Conservation (phyloP, 2,797 vertebrate genomes). For the Adelosebastes latens region DNA sequence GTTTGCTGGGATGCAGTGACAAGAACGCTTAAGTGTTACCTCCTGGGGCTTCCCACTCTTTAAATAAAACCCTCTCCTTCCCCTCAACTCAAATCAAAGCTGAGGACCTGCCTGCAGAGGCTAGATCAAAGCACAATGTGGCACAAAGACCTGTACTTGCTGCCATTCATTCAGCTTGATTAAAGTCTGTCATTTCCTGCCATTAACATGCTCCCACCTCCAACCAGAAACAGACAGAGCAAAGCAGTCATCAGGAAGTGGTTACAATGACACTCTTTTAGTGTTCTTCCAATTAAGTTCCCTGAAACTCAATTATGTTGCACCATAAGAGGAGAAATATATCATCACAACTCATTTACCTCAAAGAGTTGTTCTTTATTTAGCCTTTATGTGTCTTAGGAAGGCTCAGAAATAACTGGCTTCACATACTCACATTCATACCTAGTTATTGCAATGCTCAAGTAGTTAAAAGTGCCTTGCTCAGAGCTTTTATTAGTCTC, state of each 20-base stretch:
- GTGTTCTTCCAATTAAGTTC: conserved; percentile 58
- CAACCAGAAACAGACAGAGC: conserved; percentile 53
- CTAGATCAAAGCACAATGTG: conserved; percentile 78
- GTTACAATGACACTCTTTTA: conserved; percentile 61
- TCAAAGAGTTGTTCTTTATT: conserved; percentile 36
- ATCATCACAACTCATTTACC: conserved; percentile 57
- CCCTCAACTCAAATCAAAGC: conserved; percentile 75
- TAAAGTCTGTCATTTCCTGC: conserved; percentile 82
- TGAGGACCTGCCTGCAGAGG: conserved; percentile 69
- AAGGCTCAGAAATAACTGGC: conserved; percentile 12
- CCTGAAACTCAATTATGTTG: conserved; percentile 49
- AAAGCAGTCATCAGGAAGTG: conserved; percentile 71
- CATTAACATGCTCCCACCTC: conserved; percentile 73
- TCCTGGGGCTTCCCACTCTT: conserved; percentile 79
- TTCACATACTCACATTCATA: not conserved
- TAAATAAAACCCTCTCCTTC: conserved; percentile 74
- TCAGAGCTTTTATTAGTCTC: not conserved
- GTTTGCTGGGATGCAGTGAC: conserved; percentile 75
- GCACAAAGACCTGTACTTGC: conserved; percentile 69
- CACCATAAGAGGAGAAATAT: conserved; percentile 29
- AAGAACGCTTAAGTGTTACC: conserved; percentile 78
- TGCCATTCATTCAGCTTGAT: conserved; percentile 75
- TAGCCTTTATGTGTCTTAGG: conserved; percentile 32
- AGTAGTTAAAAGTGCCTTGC: not conserved
- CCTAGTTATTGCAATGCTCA: conserved; percentile 1